Evolutionary conservation across 2,113 vertebrate genomes (phyloP).

Genomic region (Agelaius phoeniceus): DNA sequence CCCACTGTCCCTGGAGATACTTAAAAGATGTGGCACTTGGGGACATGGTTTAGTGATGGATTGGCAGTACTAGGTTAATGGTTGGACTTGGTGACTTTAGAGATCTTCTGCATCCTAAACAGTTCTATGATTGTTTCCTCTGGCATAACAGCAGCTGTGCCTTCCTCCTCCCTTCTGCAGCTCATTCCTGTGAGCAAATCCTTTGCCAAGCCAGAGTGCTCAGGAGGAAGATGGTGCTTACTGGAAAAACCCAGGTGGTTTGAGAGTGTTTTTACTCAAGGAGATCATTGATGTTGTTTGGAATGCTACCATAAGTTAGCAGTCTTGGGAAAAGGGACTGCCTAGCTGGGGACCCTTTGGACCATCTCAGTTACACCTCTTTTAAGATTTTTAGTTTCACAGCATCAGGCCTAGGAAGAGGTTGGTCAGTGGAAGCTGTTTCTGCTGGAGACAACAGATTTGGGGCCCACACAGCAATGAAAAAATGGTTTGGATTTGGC

Average conservation of each 20-base stretch:
- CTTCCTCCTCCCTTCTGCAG: not conserved
- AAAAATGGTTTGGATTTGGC: not conserved
- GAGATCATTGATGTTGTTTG: not conserved
- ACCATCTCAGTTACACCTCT: not conserved
- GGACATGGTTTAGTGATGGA: not conserved
- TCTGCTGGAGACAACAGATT: not conserved
- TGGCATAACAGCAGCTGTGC: rapidly evolving
- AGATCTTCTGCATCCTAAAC: not conserved
- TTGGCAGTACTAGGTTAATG: not conserved
- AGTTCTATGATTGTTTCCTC: not conserved
- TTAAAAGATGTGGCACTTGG: not conserved
- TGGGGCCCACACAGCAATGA: not conserved
- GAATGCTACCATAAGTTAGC: not conserved
- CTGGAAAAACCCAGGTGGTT: not conserved
- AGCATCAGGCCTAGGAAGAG: not conserved
- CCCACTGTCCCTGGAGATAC: not conserved
- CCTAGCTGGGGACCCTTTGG: not conserved
- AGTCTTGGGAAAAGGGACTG: not conserved
- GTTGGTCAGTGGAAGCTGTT: not conserved
- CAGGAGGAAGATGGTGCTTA: not conserved
- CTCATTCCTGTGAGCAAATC: not conserved
- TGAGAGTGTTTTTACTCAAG: not conserved
- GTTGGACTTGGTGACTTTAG: not conserved
- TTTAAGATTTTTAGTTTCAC: not conserved
- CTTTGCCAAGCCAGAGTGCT: not conserved